Conservation (phyloP, 2,797 vertebrate genomes). For the Hephaestus fuliginosus region DNA sequence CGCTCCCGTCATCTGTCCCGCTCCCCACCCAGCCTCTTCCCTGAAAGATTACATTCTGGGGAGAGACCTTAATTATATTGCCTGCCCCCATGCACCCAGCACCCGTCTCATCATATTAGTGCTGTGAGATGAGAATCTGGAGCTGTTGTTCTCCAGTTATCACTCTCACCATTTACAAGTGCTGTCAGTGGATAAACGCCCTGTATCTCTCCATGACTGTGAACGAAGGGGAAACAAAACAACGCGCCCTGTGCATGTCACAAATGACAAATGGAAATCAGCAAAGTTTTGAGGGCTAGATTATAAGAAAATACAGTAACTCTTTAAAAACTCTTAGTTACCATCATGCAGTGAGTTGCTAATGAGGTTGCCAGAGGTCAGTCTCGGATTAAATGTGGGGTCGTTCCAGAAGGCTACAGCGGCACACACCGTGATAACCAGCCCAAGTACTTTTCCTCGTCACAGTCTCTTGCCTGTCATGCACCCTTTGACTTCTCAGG, state of each 20-base stretch:
- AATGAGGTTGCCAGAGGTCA: constrained; percentile 62
- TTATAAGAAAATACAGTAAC: constrained; percentile 28
- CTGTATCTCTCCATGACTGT: constrained; percentile 51
- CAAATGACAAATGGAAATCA: constrained; percentile 24
- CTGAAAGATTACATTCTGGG: constrained; percentile 84
- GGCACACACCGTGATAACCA: constrained; percentile 15
- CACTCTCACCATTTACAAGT: constrained; percentile 80
- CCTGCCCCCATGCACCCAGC: constrained; percentile 78
- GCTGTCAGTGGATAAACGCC: constrained; percentile 74
- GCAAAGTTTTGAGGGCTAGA: constrained; percentile 43
- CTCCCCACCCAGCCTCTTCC: constrained; percentile 73
- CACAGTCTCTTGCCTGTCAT: constrained; percentile 46
- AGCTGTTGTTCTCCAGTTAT: constrained; percentile 81
- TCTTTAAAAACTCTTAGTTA: constrained; percentile 56
- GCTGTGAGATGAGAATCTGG: constrained; percentile 82
- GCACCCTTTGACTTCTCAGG: constrained; percentile 62
- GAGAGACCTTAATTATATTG: constrained; percentile 87
- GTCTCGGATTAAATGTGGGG: constrained; percentile 57
- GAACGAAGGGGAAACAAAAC: constrained; percentile 50
- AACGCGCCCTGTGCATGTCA: constrained; percentile 22
- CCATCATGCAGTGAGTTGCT: constrained; percentile 43
- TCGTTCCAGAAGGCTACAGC: constrained; percentile 37
- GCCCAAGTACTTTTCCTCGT: constrained; percentile 41
- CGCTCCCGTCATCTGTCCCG: constrained; percentile 75
- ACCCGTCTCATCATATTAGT: constrained; percentile 84